Percentiles rank a stretch among this genome's conserved stretches.
Evolutionary conservation across 1,140 invertebrate species (phyloP).

Genomic region (Bombus balteatus): DNA sequence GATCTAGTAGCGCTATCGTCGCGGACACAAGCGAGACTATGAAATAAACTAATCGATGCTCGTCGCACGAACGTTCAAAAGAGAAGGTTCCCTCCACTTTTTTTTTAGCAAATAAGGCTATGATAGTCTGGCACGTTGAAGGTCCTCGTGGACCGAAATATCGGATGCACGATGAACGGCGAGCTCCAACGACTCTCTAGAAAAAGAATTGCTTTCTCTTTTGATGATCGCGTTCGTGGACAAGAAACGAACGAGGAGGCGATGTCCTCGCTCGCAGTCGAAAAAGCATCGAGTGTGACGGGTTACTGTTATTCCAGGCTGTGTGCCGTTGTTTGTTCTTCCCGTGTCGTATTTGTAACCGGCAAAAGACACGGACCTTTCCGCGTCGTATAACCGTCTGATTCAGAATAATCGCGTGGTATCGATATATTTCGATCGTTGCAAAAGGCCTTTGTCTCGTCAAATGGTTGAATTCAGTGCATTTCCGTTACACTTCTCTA

Average conservation of each 20-base stretch:
- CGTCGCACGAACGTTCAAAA: too few relatives aligned
- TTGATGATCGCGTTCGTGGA: conserved; percentile 24
- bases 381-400: conserved; percentile 26
- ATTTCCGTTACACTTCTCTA: neutral
- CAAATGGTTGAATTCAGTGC: neutral
- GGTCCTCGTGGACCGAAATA: neutral
- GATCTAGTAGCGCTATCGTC: neutral
- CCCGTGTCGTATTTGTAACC: conserved; percentile 56
- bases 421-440: neutral
- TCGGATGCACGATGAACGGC: neutral
- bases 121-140: accelerated
- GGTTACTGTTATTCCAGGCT: conserved; percentile 80
- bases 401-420: conserved; percentile 30
- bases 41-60: neutral
- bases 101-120: too few relatives aligned
- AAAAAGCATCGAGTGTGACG: conserved; percentile 81
- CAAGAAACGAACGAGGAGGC: conserved; percentile 33
- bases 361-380: conserved; percentile 20
- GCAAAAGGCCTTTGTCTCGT: neutral
- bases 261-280: conserved; percentile 64
- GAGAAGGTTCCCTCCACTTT: too few relatives aligned
- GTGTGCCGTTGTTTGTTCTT: conserved; percentile 77
- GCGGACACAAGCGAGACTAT: neutral
- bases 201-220: conserved; percentile 56
- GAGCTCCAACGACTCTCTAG: neutral